Base-by-base conservation (phyloP, 2,888 invertebrate genomes). In the Baccha elongata region DNA sequence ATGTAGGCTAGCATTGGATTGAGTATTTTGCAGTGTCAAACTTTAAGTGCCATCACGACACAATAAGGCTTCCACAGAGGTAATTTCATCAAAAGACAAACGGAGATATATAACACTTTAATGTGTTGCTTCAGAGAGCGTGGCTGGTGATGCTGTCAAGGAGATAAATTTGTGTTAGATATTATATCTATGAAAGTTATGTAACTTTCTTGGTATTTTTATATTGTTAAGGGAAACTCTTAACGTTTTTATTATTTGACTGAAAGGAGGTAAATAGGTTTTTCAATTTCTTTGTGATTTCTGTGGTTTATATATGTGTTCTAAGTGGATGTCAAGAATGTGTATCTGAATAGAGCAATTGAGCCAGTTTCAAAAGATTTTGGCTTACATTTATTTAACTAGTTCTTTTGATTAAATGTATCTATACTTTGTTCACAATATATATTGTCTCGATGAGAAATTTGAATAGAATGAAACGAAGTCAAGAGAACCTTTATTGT, bases 331-430 rank as follows among this genome's bases (percentile, higher is more conserved):
- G 21, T 10, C n/a, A 19, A 11, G 35, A 21, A 46, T 29, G 21
- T 26, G n/a, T 55, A 55, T n/a, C n/a, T 62, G 60, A 35, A 69
- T 74, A 19, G 26, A 58, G 64, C 79, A 80, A 80, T 74, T 80
- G 80, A 80, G 62, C 80, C 52, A 69, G 75, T 75, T 80, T 50
- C 50, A 69, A 80, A 44, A 40, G 58, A 37, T 50, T 37, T 15
- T 80, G 53, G 42, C 19, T 69, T 69, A 64, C 68, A 80, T 69
- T 69, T 58, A 32, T 65, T 35, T 68, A 68, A 19, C 40, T 8
- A 44, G 42, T 42, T 53, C 53, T 73, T 68, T n/a, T 64, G 29
- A 64, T 50, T 26, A 5, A n/a, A n/a, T n/a, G 11, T 35, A 3
- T 21, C 21, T 58, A 42, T 26, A 6, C 26, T 8, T 32, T 58